A percentile compares a stretch with the other conserved stretches of the same genome.
Conservation (phyloP, 2,888 invertebrate species). For the Rotaria magnacalcarata region DNA sequence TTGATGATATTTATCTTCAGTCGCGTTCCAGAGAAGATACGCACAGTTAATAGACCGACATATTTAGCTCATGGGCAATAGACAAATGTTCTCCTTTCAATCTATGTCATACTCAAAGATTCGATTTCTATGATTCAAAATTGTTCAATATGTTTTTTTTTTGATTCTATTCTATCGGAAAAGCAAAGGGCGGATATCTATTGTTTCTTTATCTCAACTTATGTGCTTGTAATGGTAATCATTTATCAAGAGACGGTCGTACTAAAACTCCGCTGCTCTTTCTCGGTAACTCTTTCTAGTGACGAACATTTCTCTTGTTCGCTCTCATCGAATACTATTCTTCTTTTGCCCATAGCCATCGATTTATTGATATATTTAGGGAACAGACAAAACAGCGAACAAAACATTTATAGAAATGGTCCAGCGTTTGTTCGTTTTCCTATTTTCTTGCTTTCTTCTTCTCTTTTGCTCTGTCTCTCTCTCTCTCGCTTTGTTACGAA, state of each 20-base stretch:
- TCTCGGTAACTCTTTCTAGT: neutral
- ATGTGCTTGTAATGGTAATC: slow-evolving; percentile 2
- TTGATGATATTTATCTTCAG: slow-evolving; percentile 8
- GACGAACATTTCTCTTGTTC: neutral
- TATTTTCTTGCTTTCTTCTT: neutral
- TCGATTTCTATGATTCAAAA: neutral
- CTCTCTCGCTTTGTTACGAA: neutral
- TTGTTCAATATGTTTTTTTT: neutral
- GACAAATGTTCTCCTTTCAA: neutral
- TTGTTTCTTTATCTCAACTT: slow-evolving; percentile 2
- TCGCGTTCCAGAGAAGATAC: neutral
- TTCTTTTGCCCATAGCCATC: neutral
- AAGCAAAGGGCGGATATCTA: neutral
- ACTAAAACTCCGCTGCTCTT: neutral
- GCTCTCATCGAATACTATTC: slow-evolving; percentile 1
- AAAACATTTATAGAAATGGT: neutral
- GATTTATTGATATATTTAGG: neutral
- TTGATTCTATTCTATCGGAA: neutral
- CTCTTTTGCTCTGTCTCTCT: neutral
- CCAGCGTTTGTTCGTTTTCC: neutral
- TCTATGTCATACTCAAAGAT: neutral
- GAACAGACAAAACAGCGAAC: neutral
- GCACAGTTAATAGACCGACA: neutral
- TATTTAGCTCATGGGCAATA: neutral
- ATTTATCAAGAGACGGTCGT: slow-evolving; percentile 6